phyloP scores from a whole-genome alignment of 1,140 invertebrate genomes.

The Himalopsyche phryganea region DNA sequence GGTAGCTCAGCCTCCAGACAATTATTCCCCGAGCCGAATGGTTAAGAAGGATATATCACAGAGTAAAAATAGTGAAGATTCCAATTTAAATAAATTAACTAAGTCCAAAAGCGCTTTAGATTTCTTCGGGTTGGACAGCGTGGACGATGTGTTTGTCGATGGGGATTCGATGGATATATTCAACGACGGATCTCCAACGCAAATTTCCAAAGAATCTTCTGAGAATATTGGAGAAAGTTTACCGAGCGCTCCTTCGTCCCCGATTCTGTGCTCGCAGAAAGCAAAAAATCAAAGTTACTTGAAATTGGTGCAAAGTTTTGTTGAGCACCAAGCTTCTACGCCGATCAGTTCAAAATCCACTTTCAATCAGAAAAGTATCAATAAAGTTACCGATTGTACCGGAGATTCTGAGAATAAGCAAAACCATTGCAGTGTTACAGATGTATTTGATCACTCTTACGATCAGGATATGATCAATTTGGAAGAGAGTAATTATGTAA shows the following conservation, averaged over 20 bases:
- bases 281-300: not conserved
- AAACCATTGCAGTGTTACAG: not conserved
- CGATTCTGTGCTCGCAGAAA: constrained; percentile 19
- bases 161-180: constrained; percentile 32
- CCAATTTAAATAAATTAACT: not conserved
- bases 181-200: constrained; percentile 1
- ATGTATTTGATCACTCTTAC: not conserved
- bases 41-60: no score
- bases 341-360: not conserved
- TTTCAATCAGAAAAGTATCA: no score
- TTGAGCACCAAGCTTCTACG: not conserved
- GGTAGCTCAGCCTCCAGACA: no score
- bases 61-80: no score
- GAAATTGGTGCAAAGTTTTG: no score
- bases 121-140: constrained; percentile 45
- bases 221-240: not conserved
- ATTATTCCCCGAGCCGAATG: no score
- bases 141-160: constrained; percentile 49
- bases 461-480: not conserved
- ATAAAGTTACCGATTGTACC: no score
- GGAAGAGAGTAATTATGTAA: not conserved
- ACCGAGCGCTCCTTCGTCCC: constrained; percentile 8
- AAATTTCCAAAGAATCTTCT: constrained; percentile 1
- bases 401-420: not conserved
- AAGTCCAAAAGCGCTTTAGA: constrained; percentile 37